Evolutionary conservation across 92 coral and sea anemone genomes (phyloP), one percentile per base, ranked within the genome.

Genomic region (Porites divaricata): DNA sequence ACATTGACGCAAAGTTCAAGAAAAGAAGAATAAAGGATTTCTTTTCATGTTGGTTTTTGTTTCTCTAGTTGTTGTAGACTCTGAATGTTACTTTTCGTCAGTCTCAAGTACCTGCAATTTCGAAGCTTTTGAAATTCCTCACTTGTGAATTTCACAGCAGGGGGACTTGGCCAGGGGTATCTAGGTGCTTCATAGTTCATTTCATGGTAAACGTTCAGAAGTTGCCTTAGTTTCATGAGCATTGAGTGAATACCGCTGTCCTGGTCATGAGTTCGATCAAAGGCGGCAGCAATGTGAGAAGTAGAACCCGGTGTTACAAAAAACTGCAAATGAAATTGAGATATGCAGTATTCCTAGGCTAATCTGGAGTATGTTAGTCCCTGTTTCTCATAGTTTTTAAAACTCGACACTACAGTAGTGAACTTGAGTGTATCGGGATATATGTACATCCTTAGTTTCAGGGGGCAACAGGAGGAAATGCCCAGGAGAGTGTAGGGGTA

Each of bases 161-260:
- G 81, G 3, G 93, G 90, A 45, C 92, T 89, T 28, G 98, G 98
- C 98, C 98, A 94, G 45, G 98, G 98, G 72, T 94, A 94, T 63
- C 89, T 94, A 67, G 70, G 91, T 19, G 74, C 76, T 20, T 87
- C 91, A 9, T 78, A 54, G 69, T 94, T 94, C 98, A 89, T 87
- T 65, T 90, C 76, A 13, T 92, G 95, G 80, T 94, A 94, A 4
- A 89, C 93, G 25, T 89, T 67, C 52, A 94, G 71, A 58, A 89
- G 74, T 62, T 90, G 92, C 67, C 89, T 85, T 73, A 92, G 61
- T 78, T 89, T 94, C 85, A 82, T 81, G 16, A 94, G 90, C 79
- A 92, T 82, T 35, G 92, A 77, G 70, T 90, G 93, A 23, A 17
- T 85, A 25, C 76, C 80, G 28, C 76, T 90, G 62, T 80, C 90